A percentile compares a stretch with the other conserved stretches of the same genome.
These are phyloP conservation scores for Cyclina sinensis DNA, from an alignment of 1,140 invertebrate species.

Conservation along the genomic window DNA sequence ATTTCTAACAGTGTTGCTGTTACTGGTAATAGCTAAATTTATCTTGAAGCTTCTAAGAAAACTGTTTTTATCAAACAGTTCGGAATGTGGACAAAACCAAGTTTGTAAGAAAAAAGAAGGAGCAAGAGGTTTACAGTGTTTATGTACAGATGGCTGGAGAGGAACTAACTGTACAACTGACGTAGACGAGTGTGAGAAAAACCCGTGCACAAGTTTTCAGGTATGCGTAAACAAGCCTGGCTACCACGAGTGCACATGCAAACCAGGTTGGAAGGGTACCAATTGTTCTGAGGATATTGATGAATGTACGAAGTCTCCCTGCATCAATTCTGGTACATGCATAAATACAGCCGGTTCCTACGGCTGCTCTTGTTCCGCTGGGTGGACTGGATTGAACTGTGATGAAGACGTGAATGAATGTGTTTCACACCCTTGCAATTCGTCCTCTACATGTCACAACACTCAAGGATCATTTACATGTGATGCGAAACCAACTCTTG, in stretches of 20 bases:
- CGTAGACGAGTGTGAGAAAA: conserved; percentile 59
- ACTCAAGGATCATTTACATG: background rate
- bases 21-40: background rate
- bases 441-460: conserved; percentile 87
- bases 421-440: conserved; percentile 90
- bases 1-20: background rate
- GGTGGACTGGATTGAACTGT: background rate
- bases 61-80: too few species aligned
- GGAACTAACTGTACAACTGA: conserved; percentile 52
- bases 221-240: background rate
- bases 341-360: conserved; percentile 37
- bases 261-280: background rate
- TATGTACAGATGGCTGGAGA: conserved; percentile 51
- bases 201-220: background rate
- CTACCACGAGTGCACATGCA: background rate
- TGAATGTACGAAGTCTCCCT: background rate
- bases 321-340: conserved; percentile 55
- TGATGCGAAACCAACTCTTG: too few species aligned
- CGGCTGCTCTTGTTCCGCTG: conserved; percentile 41
- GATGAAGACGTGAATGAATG: conserved; percentile 49
- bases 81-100: background rate
- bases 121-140: background rate
- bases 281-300: conserved; percentile 15
- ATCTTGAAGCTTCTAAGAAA: background rate
- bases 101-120: background rate